Base-by-base conservation (phyloP, 2,888 invertebrate genomes). In the Eurois occulta region DNA sequence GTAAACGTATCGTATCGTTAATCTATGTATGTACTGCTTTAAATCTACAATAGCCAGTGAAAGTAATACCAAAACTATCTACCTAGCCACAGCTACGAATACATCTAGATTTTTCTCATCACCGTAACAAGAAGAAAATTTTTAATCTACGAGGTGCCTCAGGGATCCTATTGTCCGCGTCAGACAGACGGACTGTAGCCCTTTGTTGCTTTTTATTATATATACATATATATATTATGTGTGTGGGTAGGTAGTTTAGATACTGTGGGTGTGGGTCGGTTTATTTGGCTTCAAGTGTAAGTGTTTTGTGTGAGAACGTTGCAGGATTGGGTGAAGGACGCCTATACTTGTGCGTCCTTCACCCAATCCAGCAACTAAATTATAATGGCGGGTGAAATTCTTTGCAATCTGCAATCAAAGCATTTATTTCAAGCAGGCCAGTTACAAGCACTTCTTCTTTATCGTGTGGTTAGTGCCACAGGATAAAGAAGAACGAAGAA, bases 121-220 rank as follows among this genome's bases (percentile, higher is more conserved):
- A 80, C 32, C n/a, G 48, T 81, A 77, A 80, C 81, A 85, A 87
- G 84, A 88, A 87, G 90, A 85, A 84, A 76, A 75, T 46, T 90
- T 90, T 90, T 89, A 90, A 89, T 89, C 90, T 88, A 58, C 86
- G 77, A 70, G 71, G 81, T 71, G 87, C 90, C 90, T 81, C 66
- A 81, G 89, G 89, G 90, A 89, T 18, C 24, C 84, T 38, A 84
- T 89, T 88, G 88, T 90, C 84, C 84, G 80, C 83, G 80, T 86
- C 89, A 89, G 87, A 87, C 88, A 85, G 89, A 88, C 90, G 80
- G 86, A 85, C 86, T n/a, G 80, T 32, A 35, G 41, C 48, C 86
- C 84, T 88, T 87, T 88, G 88, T 88, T 87, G 28, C 41, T 62
- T 73, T 72, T 58, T 85, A 79, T 77, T 62, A 68, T 75, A 41